A percentile compares a stretch with the other conserved stretches of the same genome.
Evolutionary conservation across 2,797 vertebrate genomes (phyloP).

Genomic region (Parotocinclus haroldoi): DNA sequence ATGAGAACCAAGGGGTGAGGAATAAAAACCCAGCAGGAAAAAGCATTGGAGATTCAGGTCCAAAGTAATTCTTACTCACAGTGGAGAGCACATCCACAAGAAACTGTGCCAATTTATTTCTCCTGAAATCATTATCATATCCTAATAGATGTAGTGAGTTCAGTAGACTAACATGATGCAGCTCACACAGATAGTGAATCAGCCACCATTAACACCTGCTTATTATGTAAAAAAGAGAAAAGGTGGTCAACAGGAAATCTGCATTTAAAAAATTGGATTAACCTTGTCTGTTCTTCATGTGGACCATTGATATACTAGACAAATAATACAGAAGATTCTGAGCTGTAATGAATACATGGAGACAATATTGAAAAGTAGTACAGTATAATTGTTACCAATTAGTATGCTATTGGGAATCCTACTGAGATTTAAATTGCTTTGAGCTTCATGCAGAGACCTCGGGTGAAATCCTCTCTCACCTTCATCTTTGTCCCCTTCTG

Average conservation of each 20-base stretch:
- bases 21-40: slow-evolving; percentile 6
- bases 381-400: slow-evolving; percentile 45
- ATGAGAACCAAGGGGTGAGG: not conserved
- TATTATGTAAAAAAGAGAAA: slow-evolving; percentile 1
- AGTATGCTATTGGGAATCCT: slow-evolving; percentile 30
- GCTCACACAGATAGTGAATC: too few relatives aligned
- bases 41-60: slow-evolving; percentile 37
- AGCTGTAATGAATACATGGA: slow-evolving; percentile 32
- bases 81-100: slow-evolving; percentile 8
- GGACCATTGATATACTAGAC: slow-evolving; percentile 30
- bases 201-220: not conserved
- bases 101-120: too few relatives aligned
- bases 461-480: slow-evolving; percentile 37
- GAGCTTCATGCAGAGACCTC: slow-evolving; percentile 39
- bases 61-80: slow-evolving; percentile 43
- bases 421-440: slow-evolving; percentile 37
- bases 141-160: slow-evolving; percentile 13
- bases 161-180: slow-evolving; percentile 20
- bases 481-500: slow-evolving; percentile 23
- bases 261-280: slow-evolving; percentile 12
- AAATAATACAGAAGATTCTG: slow-evolving; percentile 37
- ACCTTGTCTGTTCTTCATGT: slow-evolving; percentile 9
- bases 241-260: not conserved
- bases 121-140: slow-evolving; percentile 6
- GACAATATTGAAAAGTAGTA: slow-evolving; percentile 30